Conservation (phyloP, 2,888 invertebrate species). For the Acrobasis suavella region DNA sequence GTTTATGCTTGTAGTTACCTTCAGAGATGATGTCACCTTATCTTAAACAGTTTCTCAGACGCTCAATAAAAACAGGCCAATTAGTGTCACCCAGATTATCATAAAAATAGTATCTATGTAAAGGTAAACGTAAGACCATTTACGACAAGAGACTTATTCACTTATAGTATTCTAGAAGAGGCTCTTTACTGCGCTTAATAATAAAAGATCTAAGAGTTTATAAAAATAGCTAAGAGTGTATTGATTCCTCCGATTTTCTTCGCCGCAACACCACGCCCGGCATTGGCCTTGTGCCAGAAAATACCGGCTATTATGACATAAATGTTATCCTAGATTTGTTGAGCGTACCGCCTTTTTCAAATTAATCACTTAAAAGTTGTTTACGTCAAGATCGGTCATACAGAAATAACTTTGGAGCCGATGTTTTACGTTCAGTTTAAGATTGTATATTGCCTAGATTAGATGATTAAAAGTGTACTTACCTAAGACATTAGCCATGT, state of each 20-base stretch:
- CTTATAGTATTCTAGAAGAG: too few species aligned
- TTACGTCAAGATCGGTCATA: background rate
- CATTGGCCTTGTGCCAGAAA: constrained; percentile 65
- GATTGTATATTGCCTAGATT: background rate
- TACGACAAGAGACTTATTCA: too few species aligned
- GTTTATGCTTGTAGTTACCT: constrained; percentile 14
- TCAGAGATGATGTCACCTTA: constrained; percentile 17
- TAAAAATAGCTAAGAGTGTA: constrained; percentile 33
- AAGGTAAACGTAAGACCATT: background rate
- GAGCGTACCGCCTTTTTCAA: constrained; percentile 40
- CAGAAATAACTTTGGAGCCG: background rate
- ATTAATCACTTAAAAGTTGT: constrained; percentile 3
- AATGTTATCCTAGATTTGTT: constrained; percentile 15
- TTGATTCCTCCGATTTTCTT: constrained; percentile 45
- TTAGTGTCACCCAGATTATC: constrained; percentile 2
- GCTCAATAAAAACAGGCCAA: constrained; percentile 14
- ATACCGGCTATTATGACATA: constrained; percentile 53
- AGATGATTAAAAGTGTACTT: constrained; percentile 43
- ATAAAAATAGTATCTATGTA: constrained; percentile 6
- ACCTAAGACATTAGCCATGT: constrained; percentile 75
- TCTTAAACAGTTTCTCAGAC: constrained; percentile 12
- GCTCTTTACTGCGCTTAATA: too few species aligned
- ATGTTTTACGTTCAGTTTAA: background rate
- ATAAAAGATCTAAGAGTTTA: constrained; percentile 1
- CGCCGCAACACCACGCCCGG: constrained; percentile 56